phyloP scores from a whole-genome alignment of 2,113 vertebrate genomes.

The Andinoacara biseriatus region DNA sequence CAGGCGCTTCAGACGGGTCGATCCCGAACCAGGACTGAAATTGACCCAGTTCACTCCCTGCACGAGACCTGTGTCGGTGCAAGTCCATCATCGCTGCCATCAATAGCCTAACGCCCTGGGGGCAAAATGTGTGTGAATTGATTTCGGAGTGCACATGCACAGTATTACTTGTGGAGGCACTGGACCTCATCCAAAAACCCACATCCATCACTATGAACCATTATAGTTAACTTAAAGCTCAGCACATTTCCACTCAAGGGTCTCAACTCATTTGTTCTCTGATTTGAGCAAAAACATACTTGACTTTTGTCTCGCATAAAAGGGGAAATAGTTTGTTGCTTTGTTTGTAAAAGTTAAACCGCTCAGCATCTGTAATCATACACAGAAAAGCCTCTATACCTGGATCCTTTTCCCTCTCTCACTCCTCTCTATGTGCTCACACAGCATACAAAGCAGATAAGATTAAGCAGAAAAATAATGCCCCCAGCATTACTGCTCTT shows the following conservation, averaged over 20 bases:
- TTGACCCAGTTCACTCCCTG: conserved; percentile 66
- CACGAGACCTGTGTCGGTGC: conserved; percentile 25
- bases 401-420: background rate
- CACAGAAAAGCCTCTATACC: background rate
- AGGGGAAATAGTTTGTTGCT: conserved; percentile 8
- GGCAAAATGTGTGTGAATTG: conserved; percentile 51
- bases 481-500: background rate
- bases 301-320: background rate
- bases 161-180: conserved; percentile 25
- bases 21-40: conserved; percentile 70
- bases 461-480: background rate
- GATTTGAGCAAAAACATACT: conserved; percentile 17
- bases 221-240: conserved; percentile 51
- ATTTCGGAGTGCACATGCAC: conserved; percentile 43
- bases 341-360: background rate
- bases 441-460: background rate
- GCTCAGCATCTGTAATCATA: background rate
- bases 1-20: conserved; percentile 54
- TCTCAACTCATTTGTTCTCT: conserved; percentile 30
- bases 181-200: conserved; percentile 56
- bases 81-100: conserved; percentile 64
- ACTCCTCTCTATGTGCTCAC: background rate
- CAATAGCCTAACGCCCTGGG: conserved; percentile 35
- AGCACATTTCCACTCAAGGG: conserved; percentile 34
- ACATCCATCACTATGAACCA: conserved; percentile 52